Base-by-base conservation (phyloP, 2,888 invertebrate species). In the Orthosia gothica region DNA sequence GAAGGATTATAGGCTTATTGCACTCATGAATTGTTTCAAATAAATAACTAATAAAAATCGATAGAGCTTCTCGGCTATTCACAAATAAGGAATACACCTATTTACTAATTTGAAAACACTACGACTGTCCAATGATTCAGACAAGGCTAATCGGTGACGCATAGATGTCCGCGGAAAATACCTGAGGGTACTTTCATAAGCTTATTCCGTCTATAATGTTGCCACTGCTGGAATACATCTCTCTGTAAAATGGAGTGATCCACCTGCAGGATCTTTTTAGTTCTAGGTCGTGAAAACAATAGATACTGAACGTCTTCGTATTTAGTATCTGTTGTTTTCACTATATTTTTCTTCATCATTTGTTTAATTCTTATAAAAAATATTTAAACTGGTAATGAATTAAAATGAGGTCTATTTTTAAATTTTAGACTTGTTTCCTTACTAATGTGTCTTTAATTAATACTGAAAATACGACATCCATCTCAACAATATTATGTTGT, bases 101-200 rank as follows among this genome's bases (percentile, higher is more conserved):
- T 50, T 49, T 49, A 52, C 40, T 74, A 59, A 71, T 75, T 75
- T 59, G 62, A 12, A 67, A 69, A 59, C 61, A 58, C 20, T 18
- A 47, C 63, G n/a, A 58, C 64, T 63, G 50, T 57, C 58, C 52
- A 64, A 65, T 85, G 71, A 82, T 65, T 83, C 80, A 82, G 64
- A 74, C 67, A 32, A 67, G 52, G 59, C n/a, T 49, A 57, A 67
- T 69, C 50, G 67, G 65, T 84, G 80, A 84, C 74, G 70, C 75
- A 82, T 74, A 49, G n/a, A 68, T 26, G 32, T 59, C 23, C 9
- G 15, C 57, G 70, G 70, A 71, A 75, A 73, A 70, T 64, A 61
- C 63, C 70, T 57, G 47, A 23, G 26, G 9, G 5, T n/a, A 63
- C 70, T 72, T 76, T 80, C 58, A 59, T 65, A 50, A 58, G 12